Evolutionary conservation across 2,888 invertebrate species (phyloP), one percentile per base, ranked within the genome.

Genomic region (Allophyes oxyacanthae): DNA sequence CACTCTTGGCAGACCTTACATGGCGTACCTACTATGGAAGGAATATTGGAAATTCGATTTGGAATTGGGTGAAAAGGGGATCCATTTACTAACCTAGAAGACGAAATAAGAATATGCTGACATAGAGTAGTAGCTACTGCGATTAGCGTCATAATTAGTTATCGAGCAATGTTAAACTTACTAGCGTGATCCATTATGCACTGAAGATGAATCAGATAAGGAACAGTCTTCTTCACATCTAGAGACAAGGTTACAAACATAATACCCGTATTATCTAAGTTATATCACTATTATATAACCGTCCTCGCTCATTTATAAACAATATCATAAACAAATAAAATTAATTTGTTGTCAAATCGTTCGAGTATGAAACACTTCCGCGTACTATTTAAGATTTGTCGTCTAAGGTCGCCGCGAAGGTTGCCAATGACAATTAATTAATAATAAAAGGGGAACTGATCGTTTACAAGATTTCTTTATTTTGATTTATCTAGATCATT

Each of bases 301-400:
- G 74, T 59, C 74, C 73, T 74, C 54, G 73, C 45, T 54, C 68
- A 65, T 73, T 71, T 63, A 68, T 68, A 61, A 76, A 75, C 66
- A 64, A 52, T 49, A 57, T 55, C 34, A 64, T 50, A 66, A 64
- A 67, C 67, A 65, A 65, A 64, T 58, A 28, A 48, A 54, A 66
- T 69, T 74, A 64, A 64, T 59, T 69, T 65, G 73, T 70, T 72
- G 53, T 66, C 63, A 59, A 70, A 66, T 52, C 32, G 52, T 14
- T 42, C 54, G 56, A 45, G 50, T 41, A 33, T 20, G 45, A 10
- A 14, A 34, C 36, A 72, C 51, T 72, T 72, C 73, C 72, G 73
- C 52, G 70, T 69, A 45, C 53, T 46, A 54, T 56, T 72, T 69
- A 49, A 55, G 54, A 72, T 60, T 65, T 60, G 53, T 57, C 58